phyloP scores from a whole-genome alignment of 2,113 vertebrate species.

The Pampusana beccarii region DNA sequence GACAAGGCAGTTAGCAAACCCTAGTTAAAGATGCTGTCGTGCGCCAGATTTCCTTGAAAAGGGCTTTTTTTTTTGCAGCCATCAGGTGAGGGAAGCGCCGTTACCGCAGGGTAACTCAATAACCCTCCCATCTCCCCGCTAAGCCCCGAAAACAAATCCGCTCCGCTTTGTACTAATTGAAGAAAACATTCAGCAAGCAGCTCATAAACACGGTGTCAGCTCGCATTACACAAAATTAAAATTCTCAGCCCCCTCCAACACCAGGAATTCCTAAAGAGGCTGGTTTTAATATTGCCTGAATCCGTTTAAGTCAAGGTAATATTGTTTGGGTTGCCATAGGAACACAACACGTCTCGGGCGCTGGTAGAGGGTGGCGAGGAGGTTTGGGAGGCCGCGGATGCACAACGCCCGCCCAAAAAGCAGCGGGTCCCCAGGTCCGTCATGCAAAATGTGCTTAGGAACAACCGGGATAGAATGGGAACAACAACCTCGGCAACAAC shows the following conservation, averaged over 20 bases:
- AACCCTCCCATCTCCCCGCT: neutral
- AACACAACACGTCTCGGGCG: neutral
- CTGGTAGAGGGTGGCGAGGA: neutral
- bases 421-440: neutral
- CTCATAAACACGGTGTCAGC: slow-evolving; percentile 66
- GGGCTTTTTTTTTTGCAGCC: neutral
- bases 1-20: neutral
- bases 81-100: neutral
- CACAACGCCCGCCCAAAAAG: too few species aligned
- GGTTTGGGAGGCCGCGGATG: neutral
- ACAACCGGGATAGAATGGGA: neutral
- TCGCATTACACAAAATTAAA: slow-evolving; percentile 67
- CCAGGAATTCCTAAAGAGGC: slow-evolving; percentile 62
- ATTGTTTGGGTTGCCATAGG: slow-evolving; percentile 55
- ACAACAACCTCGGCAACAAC: neutral
- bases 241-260: slow-evolving; percentile 44
- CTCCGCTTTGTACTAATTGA: slow-evolving; percentile 49
- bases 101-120: neutral
- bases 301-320: slow-evolving; percentile 64
- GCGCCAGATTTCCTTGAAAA: neutral
- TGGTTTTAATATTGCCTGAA: slow-evolving; percentile 65
- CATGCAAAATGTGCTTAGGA: neutral
- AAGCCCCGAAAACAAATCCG: slow-evolving; percentile 50
- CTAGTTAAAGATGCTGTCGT: neutral
- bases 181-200: slow-evolving; percentile 45